Percentiles rank a stretch among this genome's conserved stretches.
phyloP scores from a whole-genome alignment of 2,888 invertebrate genomes.

The Doris montereyensis region DNA sequence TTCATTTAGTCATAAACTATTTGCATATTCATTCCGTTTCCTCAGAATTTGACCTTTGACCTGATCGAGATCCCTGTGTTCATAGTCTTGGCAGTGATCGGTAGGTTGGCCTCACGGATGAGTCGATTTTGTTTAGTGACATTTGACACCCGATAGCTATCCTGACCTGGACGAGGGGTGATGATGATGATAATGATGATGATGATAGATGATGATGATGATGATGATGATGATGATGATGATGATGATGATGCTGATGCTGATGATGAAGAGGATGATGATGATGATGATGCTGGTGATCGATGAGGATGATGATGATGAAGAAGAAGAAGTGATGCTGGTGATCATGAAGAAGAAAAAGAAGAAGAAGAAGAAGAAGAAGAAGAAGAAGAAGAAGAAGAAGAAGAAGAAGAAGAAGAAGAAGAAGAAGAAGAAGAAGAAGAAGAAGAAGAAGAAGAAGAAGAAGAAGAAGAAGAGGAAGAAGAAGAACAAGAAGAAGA shows the following conservation, averaged over 20 bases:
- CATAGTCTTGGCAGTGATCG: conserved; percentile 88
- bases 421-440: not conserved
- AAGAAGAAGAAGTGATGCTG: not conserved
- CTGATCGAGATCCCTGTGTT: conserved; percentile 84
- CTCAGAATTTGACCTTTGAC: conserved; percentile 74
- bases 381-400: not conserved
- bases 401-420: not conserved
- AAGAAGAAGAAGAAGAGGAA: not conserved
- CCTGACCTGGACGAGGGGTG: too few relatives aligned
- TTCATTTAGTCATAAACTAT: too few relatives aligned
- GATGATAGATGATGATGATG: not conserved
- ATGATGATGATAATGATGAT: too few relatives aligned
- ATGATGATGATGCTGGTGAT: not conserved
- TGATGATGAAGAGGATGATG: not conserved
- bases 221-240: not conserved
- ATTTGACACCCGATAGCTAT: too few relatives aligned
- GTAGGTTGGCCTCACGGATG: too few relatives aligned
- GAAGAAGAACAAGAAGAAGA: not conserved
- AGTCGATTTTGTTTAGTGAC: too few relatives aligned
- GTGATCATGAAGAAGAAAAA: not conserved
- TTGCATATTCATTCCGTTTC: too few relatives aligned
- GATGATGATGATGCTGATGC: not conserved
- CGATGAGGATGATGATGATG: not conserved
- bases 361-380: not conserved
- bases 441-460: not conserved